Evolutionary conservation across 2,797 vertebrate species (phyloP).

Genomic region (Gambelia wislizenii): DNA sequence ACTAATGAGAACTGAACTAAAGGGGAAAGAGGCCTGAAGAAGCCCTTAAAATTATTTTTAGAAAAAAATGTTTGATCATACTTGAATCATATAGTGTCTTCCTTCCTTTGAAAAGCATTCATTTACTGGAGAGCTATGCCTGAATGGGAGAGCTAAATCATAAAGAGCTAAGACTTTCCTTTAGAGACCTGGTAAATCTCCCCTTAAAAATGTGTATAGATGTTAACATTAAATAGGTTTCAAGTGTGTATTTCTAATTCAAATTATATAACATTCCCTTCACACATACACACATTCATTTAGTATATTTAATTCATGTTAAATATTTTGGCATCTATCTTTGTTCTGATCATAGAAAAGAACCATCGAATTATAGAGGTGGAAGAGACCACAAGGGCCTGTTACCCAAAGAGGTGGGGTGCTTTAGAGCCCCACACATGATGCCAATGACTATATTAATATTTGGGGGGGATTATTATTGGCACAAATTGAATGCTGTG

Average conservation of each 20-base stretch:
- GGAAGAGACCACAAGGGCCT: too few species aligned
- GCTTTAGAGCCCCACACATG: too few species aligned
- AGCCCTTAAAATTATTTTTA: background rate
- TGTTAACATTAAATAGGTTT: slow-evolving; percentile 6
- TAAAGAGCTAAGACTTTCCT: background rate
- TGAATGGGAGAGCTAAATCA: slow-evolving; percentile 26
- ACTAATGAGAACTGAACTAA: slow-evolving; percentile 20
- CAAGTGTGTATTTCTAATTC: slow-evolving; percentile 39
- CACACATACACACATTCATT: background rate
- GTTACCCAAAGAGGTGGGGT: too few species aligned
- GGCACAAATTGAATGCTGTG: too few species aligned
- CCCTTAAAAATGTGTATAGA: slow-evolving; percentile 30
- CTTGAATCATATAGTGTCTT: background rate
- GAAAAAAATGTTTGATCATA: background rate
- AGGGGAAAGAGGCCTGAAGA: background rate
- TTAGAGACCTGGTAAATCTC: slow-evolving; percentile 23
- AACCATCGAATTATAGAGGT: too few species aligned
- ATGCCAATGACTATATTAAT: too few species aligned
- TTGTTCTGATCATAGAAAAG: background rate
- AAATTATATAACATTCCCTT: background rate
- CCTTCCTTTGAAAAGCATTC: background rate
- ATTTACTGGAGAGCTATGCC: slow-evolving; percentile 22
- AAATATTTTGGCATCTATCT: background rate
- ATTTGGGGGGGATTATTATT: too few species aligned
- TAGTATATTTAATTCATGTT: slow-evolving; percentile 14